Percentiles rank a stretch among this genome's conserved stretches.
Evolutionary conservation across 1,140 invertebrate species (phyloP).

Genomic region (Drosophila repleta): DNA sequence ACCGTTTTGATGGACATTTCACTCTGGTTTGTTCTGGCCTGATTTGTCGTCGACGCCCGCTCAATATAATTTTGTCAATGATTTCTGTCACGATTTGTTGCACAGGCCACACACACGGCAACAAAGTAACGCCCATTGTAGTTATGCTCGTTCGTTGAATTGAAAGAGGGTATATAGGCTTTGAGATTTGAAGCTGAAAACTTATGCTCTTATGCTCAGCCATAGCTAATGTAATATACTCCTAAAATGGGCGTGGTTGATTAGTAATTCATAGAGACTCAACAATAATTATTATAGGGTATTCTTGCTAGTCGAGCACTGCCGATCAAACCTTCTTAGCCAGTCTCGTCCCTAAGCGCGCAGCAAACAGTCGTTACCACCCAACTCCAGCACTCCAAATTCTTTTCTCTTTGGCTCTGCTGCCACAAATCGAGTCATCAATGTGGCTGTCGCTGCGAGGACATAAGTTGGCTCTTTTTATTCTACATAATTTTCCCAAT

Average conservation of each 20-base stretch:
- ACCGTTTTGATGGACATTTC: slow-evolving; percentile 32
- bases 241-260: too few relatives aligned
- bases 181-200: too few relatives aligned
- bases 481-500: slow-evolving; percentile 6
- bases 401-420: slow-evolving; percentile 35
- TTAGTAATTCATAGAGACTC: too few relatives aligned
- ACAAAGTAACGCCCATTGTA: slow-evolving; percentile 14
- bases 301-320: too few relatives aligned
- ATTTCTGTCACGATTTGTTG: slow-evolving; percentile 59
- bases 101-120: slow-evolving; percentile 30
- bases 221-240: too few relatives aligned
- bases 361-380: too few relatives aligned
- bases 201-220: too few relatives aligned
- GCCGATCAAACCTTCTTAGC: too few relatives aligned
- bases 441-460: slow-evolving; percentile 64
- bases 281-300: too few relatives aligned
- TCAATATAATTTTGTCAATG: slow-evolving; percentile 82
- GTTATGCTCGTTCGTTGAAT: not conserved
- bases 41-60: slow-evolving; percentile 74
- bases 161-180: too few relatives aligned
- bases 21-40: slow-evolving; percentile 38
- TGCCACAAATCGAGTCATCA: slow-evolving; percentile 74
- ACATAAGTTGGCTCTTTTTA: slow-evolving; percentile 57
- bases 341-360: too few relatives aligned
- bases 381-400: too few relatives aligned